A percentile compares a stretch with the other conserved stretches of the same genome.
These are phyloP conservation scores for Rotaria macrura DNA, from an alignment of 2,888 invertebrate genomes.

Conservation along the genomic window DNA sequence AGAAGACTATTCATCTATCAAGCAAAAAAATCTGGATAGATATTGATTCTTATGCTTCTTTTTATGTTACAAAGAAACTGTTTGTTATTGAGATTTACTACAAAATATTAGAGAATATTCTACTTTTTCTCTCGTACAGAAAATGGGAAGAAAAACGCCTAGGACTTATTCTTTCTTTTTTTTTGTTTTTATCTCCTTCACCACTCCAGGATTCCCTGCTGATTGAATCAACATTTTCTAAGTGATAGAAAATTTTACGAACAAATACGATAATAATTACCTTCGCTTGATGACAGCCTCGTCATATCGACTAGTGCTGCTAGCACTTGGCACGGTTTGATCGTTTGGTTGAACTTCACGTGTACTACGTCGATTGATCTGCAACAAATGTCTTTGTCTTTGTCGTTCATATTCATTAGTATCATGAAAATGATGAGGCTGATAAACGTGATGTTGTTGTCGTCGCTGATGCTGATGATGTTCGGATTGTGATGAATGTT, in stretches of 20 bases:
- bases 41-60: too few relatives aligned
- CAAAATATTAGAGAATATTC: too few relatives aligned
- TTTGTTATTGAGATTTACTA: too few relatives aligned
- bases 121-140: too few relatives aligned
- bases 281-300: slow-evolving; percentile 31
- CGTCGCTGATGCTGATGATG: background rate
- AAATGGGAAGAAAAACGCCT: too few relatives aligned
- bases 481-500: background rate
- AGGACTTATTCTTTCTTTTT: too few relatives aligned
- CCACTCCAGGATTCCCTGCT: too few relatives aligned
- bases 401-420: background rate
- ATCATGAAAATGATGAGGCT: background rate
- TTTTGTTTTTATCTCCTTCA: too few relatives aligned
- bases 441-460: background rate
- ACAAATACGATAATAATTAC: background rate
- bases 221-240: too few relatives aligned
- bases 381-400: background rate
- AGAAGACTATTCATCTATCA: background rate
- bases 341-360: slow-evolving; percentile 27
- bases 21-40: background rate
- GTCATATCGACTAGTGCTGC: slow-evolving; percentile 6
- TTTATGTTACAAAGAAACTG: too few relatives aligned
- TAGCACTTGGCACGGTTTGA: background rate
- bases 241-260: too few relatives aligned
- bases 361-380: slow-evolving; percentile 27